These are phyloP conservation scores for Notechis scutatus DNA, from an alignment of 2,113 vertebrate genomes.

Conservation along the genomic window DNA sequence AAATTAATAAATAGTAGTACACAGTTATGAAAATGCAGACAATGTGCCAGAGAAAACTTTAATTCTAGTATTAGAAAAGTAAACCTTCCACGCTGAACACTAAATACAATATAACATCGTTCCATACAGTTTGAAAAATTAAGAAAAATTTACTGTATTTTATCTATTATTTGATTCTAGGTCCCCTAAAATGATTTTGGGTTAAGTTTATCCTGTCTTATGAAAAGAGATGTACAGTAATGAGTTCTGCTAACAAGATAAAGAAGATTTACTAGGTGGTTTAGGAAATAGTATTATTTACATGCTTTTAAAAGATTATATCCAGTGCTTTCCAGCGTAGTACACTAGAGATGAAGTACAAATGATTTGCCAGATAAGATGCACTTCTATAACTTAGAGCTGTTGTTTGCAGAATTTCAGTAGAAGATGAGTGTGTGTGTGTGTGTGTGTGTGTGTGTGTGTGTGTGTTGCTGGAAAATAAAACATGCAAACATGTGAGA, in stretches of 20 bases:
- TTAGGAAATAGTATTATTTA: constrained; percentile 67
- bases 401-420: not conserved
- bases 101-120: not conserved
- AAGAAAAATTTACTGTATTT: constrained; percentile 54
- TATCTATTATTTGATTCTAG: constrained; percentile 56
- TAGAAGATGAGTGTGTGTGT: not conserved
- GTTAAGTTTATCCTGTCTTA: constrained; percentile 65
- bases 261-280: constrained; percentile 66
- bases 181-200: constrained; percentile 42
- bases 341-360: constrained; percentile 24
- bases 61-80: constrained; percentile 35
- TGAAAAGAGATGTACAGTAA: constrained; percentile 67
- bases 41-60: constrained; percentile 30
- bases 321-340: constrained; percentile 33
- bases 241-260: constrained; percentile 66
- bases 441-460: too few species aligned
- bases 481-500: constrained; percentile 15
- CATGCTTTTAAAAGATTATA: constrained; percentile 55
- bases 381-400: constrained; percentile 24
- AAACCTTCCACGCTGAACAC: constrained; percentile 33
- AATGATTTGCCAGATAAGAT: constrained; percentile 20
- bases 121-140: constrained; percentile 36
- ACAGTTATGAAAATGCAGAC: constrained; percentile 17
- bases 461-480: constrained; percentile 23
- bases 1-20: constrained; percentile 37